phyloP scores from a whole-genome alignment of 1,140 invertebrate genomes.

The Phymastichus coffea region DNA sequence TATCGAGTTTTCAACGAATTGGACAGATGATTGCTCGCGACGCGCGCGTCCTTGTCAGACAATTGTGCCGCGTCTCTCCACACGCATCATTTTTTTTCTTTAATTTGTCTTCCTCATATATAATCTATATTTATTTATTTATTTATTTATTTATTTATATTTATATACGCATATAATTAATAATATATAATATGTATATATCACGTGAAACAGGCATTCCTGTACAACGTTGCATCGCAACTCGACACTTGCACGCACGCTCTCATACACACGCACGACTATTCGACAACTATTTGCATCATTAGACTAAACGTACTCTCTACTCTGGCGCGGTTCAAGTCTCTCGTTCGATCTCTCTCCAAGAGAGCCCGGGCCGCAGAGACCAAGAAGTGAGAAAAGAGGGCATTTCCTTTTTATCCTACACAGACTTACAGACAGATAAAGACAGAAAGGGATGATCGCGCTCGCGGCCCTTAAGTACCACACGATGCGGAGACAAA shows the following conservation, averaged over 20 bases:
- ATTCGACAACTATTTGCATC: slow-evolving; percentile 29
- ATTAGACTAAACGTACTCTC: slow-evolving; percentile 30
- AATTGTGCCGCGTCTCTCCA: too few relatives aligned
- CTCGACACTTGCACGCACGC: not conserved
- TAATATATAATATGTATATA: slow-evolving; percentile 17
- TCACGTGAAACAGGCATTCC: slow-evolving; percentile 37
- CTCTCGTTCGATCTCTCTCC: too few relatives aligned
- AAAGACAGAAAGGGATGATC: too few relatives aligned
- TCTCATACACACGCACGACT: not conserved
- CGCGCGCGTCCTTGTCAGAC: not conserved
- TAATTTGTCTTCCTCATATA: not conserved
- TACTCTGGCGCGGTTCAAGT: too few relatives aligned
- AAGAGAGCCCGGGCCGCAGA: too few relatives aligned
- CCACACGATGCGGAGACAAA: too few relatives aligned
- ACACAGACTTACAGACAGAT: too few relatives aligned
- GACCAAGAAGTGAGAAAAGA: too few relatives aligned
- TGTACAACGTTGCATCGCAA: slow-evolving; percentile 30
- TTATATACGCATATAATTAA: slow-evolving; percentile 4
- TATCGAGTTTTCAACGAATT: slow-evolving; percentile 53
- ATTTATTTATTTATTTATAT: not conserved
- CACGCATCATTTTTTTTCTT: too few relatives aligned
- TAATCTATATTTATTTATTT: not conserved
- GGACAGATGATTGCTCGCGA: slow-evolving; percentile 50
- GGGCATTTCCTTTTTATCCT: too few relatives aligned
- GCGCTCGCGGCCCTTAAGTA: slow-evolving; percentile 20